These are phyloP conservation scores for Gymnorhina tibicen DNA, from an alignment of 2,113 vertebrate genomes.

Conservation along the genomic window DNA sequence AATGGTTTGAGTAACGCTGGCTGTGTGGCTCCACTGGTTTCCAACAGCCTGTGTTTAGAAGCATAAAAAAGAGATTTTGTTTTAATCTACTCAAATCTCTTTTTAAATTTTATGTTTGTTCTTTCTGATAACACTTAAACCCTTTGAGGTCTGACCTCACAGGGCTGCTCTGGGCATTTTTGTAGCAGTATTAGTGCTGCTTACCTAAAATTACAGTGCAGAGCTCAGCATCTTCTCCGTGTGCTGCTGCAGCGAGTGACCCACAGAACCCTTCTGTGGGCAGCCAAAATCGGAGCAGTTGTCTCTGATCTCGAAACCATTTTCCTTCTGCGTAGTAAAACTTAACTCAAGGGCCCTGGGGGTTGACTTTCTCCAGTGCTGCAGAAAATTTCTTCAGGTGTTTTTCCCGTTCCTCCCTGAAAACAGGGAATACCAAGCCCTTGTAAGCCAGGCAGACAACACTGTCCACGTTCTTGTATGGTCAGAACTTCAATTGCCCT, in stretches of 20 bases:
- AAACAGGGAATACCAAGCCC: neutral
- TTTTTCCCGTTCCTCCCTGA: neutral
- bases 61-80: neutral
- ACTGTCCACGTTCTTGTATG: neutral
- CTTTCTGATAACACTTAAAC: neutral
- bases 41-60: neutral
- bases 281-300: neutral
- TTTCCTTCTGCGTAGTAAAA: neutral
- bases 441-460: neutral
- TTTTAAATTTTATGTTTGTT: neutral
- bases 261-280: neutral
- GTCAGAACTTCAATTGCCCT: neutral
- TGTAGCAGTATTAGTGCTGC: neutral
- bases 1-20: neutral
- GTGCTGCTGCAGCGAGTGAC: neutral
- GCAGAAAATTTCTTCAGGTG: neutral
- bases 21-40: neutral
- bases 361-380: neutral
- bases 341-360: neutral
- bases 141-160: neutral
- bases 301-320: neutral
- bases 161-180: neutral
- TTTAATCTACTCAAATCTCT: constrained; percentile 26
- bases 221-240: neutral
- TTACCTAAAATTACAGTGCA: neutral